Percentiles rank a stretch among this genome's conserved stretches.
phyloP scores from a whole-genome alignment of 2,113 vertebrate genomes.

The Xiphias gladius region DNA sequence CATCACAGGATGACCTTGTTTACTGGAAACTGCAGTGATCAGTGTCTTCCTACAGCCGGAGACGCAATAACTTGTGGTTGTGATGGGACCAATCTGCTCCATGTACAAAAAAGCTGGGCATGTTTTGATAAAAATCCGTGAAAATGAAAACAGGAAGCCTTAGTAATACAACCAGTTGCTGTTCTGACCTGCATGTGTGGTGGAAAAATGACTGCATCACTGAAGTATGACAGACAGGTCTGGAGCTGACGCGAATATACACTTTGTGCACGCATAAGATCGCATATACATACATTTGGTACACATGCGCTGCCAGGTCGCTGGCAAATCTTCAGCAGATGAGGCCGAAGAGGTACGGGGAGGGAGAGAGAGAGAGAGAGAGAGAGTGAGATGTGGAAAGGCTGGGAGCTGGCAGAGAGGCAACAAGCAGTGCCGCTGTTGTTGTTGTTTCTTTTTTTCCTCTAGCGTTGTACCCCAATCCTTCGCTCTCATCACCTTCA shows the following conservation, averaged over 20 bases:
- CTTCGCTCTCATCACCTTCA: not conserved
- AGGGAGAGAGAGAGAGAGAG: not conserved
- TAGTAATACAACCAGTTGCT: not conserved
- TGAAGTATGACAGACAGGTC: constrained; percentile 11
- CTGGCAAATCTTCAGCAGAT: constrained; percentile 31
- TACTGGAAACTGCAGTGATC: not conserved
- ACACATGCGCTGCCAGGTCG: not conserved
- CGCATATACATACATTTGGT: constrained; percentile 27
- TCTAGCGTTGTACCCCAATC: constrained; percentile 8
- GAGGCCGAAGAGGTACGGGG: not conserved
- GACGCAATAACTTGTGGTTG: not conserved
- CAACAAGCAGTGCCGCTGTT: not conserved
- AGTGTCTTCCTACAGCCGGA: not conserved
- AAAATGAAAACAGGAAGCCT: not conserved
- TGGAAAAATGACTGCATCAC: not conserved
- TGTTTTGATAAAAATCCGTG: not conserved
- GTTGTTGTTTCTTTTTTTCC: not conserved
- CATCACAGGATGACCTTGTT: not conserved
- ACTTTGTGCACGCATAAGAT: constrained; percentile 25
- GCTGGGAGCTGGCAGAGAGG: not conserved
- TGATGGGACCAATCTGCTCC: not conserved
- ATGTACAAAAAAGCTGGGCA: too few species aligned
- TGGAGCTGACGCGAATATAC: constrained; percentile 4
- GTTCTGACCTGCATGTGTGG: not conserved
- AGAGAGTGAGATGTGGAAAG: too few species aligned